Percentiles rank a stretch among this genome's conserved stretches.
These are phyloP conservation scores for Carposina sasakii DNA, from an alignment of 1,140 invertebrate genomes.

Conservation along the genomic window DNA sequence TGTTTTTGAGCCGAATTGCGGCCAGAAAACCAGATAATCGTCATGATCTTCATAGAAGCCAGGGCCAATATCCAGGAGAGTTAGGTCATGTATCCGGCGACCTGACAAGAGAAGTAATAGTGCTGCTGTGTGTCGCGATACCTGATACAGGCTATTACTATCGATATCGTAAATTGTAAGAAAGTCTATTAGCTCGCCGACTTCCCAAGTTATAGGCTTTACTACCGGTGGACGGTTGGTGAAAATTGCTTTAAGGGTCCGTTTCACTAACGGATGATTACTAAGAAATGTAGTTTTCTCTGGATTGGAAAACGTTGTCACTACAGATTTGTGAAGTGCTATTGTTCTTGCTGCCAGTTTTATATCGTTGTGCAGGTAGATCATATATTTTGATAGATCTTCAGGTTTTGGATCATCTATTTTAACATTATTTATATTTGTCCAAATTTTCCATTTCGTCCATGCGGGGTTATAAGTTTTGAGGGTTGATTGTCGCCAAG, in stretches of 20 bases:
- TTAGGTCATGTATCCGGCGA: constrained; percentile 6
- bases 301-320: neutral
- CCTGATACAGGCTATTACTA: neutral
- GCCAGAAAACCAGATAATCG: constrained; percentile 1
- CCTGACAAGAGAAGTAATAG: neutral
- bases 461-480: constrained; percentile 3
- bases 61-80: neutral
- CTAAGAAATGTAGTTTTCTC: neutral
- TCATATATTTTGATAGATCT: neutral
- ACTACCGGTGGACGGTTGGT: neutral
- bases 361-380: neutral
- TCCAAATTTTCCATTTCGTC: neutral
- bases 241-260: neutral
- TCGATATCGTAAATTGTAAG: neutral
- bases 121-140: neutral
- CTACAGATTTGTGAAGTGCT: neutral
- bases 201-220: neutral
- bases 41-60: neutral
- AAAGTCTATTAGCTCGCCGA: neutral
- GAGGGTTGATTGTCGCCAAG: neutral
- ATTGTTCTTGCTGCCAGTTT: neutral
- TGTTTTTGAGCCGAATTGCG: constrained; percentile 5
- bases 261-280: neutral
- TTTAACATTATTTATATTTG: neutral
- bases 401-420: neutral